phyloP scores from a whole-genome alignment of 30 jellyfish, hydroid and myxozoan genomes.

The Pseudorhiza aurosa region DNA sequence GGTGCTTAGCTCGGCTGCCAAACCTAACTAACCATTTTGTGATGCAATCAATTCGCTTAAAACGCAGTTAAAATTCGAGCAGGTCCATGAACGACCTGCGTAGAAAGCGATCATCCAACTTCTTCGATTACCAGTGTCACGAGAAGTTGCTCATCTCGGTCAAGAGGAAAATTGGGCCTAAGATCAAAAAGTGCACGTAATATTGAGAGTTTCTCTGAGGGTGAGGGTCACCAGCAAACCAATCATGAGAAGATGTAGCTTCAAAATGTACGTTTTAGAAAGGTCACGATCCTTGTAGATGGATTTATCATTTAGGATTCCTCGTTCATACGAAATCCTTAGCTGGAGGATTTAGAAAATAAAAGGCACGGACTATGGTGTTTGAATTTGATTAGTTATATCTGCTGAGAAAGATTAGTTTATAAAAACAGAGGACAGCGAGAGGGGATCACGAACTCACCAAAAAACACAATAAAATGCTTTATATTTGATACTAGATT shows the following conservation, averaged over 20 bases:
- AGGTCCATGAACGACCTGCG: too few species aligned
- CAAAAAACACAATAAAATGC: background rate
- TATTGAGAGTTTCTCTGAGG: background rate
- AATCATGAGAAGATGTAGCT: background rate
- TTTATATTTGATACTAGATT: background rate
- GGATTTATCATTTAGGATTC: background rate
- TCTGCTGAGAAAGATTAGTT: conserved; percentile 6
- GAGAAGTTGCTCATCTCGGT: too few species aligned
- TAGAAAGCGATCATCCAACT: too few species aligned
- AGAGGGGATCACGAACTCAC: background rate
- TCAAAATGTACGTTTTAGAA: too few species aligned
- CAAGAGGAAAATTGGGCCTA: too few species aligned
- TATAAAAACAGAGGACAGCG: background rate
- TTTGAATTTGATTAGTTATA: conserved; percentile 12
- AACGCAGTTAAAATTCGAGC: too few species aligned
- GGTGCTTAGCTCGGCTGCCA: too few species aligned
- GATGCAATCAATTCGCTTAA: too few species aligned
- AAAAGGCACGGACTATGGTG: background rate
- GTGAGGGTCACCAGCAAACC: background rate
- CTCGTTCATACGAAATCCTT: background rate
- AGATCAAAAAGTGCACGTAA: too few species aligned
- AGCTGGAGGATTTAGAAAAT: background rate
- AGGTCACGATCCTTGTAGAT: conserved; percentile 2
- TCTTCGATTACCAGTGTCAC: too few species aligned
- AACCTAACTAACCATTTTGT: too few species aligned